Conservation (phyloP, 1,140 invertebrate species). For the Drosophila chauvacae region DNA sequence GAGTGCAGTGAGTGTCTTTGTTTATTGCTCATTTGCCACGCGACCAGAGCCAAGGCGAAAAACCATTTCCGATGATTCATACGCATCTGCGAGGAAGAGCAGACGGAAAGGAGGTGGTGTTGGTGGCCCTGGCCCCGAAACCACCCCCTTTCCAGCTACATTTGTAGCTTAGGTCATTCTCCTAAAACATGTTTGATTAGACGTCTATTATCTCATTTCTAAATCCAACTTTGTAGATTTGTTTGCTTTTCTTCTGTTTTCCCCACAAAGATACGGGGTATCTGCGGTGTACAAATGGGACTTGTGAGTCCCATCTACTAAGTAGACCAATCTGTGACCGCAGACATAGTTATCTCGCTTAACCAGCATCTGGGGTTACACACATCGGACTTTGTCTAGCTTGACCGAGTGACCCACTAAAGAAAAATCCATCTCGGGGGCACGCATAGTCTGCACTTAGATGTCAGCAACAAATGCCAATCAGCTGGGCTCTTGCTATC, state of each 20-base stretch:
- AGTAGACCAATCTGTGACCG: conserved; percentile 2
- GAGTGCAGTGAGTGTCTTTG: conserved; percentile 12
- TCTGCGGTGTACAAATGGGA: not conserved
- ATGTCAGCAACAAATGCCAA: not conserved
- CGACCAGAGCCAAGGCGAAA: conserved; percentile 18
- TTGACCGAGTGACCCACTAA: conserved; percentile 38
- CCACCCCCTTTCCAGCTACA: conserved; percentile 8
- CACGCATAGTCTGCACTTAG: not conserved
- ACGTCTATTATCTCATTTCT: conserved; percentile 44
- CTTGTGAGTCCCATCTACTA: conserved; percentile 1
- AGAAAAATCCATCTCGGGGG: conserved; percentile 17
- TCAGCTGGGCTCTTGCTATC: conserved; percentile 7
- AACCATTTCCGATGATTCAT: conserved; percentile 43
- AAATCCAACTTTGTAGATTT: conserved; percentile 11
- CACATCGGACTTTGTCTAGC: conserved; percentile 24
- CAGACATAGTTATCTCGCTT: not conserved
- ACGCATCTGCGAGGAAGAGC: not conserved
- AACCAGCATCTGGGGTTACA: conserved; percentile 22
- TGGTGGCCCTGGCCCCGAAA: conserved; percentile 10
- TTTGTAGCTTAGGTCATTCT: conserved; percentile 2
- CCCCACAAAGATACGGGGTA: conserved; percentile 11
- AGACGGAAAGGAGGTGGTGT: conserved; percentile 12
- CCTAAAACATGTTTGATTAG: conserved; percentile 44
- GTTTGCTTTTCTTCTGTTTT: conserved; percentile 1
- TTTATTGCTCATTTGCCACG: conserved; percentile 17